phyloP scores from a whole-genome alignment of 2,888 invertebrate genomes.

The Ornithoptera priamus region DNA sequence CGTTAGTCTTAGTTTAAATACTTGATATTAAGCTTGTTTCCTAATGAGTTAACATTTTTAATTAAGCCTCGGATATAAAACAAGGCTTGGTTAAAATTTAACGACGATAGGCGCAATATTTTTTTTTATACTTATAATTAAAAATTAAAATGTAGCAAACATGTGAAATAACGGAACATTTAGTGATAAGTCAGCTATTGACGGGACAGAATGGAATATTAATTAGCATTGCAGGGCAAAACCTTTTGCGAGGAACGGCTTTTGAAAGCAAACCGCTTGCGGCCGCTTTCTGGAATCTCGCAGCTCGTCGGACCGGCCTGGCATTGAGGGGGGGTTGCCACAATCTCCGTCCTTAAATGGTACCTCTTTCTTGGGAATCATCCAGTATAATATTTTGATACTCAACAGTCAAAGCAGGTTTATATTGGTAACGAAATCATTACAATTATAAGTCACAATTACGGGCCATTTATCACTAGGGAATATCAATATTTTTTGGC shows the following conservation, averaged over 20 bases:
- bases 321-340: slow-evolving; percentile 36
- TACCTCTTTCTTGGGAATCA: slow-evolving; percentile 25
- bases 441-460: too few relatives aligned
- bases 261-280: slow-evolving; percentile 67
- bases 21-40: neutral
- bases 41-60: neutral
- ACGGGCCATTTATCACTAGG: too few relatives aligned
- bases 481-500: too few relatives aligned
- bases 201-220: slow-evolving; percentile 32
- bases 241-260: slow-evolving; percentile 53
- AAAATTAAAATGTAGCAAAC: too few relatives aligned
- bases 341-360: slow-evolving; percentile 41
- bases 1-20: slow-evolving; percentile 1
- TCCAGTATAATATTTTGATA: slow-evolving; percentile 24
- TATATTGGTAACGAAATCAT: neutral
- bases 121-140: too few relatives aligned
- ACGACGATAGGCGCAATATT: too few relatives aligned
- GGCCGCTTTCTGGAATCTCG: slow-evolving; percentile 69
- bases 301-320: slow-evolving; percentile 69
- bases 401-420: slow-evolving; percentile 6
- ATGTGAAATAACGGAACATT: slow-evolving; percentile 2
- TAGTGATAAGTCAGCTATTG: slow-evolving; percentile 4
- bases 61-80: neutral
- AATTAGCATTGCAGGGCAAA: slow-evolving; percentile 49
- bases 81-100: too few relatives aligned